Percentiles rank a stretch among this genome's conserved stretches.
phyloP scores from a whole-genome alignment of 2,888 invertebrate species.

The Sussaba pulchella region DNA sequence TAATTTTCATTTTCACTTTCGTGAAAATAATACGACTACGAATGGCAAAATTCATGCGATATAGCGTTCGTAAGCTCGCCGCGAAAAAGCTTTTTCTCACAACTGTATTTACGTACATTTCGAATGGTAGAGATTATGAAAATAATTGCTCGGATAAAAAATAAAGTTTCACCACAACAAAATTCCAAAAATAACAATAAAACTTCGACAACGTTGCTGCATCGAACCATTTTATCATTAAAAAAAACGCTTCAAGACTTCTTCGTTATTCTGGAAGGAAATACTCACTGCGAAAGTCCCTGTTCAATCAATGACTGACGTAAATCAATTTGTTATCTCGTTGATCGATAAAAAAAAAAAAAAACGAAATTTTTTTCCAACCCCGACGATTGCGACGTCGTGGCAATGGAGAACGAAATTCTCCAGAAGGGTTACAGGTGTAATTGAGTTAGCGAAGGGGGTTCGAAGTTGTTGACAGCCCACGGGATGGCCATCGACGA shows the following conservation, averaged over 20 bases:
- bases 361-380: no score
- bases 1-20: no score
- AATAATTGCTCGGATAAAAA: no score
- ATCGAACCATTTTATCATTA: background rate
- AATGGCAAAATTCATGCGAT: background rate
- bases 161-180: no score
- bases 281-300: background rate
- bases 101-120: no score
- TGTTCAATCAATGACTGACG: conserved; percentile 19
- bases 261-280: background rate
- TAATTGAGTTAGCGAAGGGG: conserved; percentile 49
- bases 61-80: no score
- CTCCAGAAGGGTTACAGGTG: conserved; percentile 27
- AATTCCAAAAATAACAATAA: background rate
- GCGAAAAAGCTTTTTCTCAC: no score
- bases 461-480: conserved; percentile 44
- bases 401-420: background rate
- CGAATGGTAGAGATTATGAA: no score
- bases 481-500: conserved; percentile 39
- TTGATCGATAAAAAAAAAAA: conserved; percentile 9
- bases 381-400: conserved; percentile 1
- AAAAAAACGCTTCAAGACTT: background rate
- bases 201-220: background rate
- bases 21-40: no score
- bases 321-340: conserved; percentile 14